A percentile compares a stretch with the other conserved stretches of the same genome.
Evolutionary conservation across 2,888 invertebrate species (phyloP).

Genomic region (Drosophila paranaensis): DNA sequence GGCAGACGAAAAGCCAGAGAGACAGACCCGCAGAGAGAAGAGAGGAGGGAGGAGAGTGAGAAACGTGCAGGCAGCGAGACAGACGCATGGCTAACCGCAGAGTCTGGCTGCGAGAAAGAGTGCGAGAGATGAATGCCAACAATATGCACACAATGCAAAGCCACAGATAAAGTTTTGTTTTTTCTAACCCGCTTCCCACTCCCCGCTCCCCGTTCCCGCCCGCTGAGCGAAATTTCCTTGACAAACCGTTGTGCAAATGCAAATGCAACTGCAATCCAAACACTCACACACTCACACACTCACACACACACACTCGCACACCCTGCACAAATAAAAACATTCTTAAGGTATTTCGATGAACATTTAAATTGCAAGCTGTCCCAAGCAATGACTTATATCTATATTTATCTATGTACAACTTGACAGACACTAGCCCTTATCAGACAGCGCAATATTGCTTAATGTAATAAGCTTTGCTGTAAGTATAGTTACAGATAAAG

Average conservation of each 20-base stretch:
- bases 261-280: constrained; percentile 39
- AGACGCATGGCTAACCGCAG: constrained; percentile 17
- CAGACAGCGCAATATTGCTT: constrained; percentile 1
- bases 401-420: background rate
- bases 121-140: constrained; percentile 45
- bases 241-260: constrained; percentile 46
- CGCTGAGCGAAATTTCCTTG: constrained; percentile 47
- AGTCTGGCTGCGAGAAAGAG: background rate
- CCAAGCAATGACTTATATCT: background rate
- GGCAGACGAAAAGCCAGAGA: constrained; percentile 30
- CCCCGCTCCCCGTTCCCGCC: no score
- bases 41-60: background rate
- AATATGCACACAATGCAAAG: constrained; percentile 72
- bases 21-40: constrained; percentile 16
- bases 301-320: constrained; percentile 1
- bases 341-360: constrained; percentile 53
- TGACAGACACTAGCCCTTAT: background rate
- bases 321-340: constrained; percentile 58
- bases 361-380: constrained; percentile 43
- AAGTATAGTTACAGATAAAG: background rate
- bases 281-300: constrained; percentile 5
- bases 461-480: background rate
- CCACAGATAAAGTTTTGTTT: constrained; percentile 70
- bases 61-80: constrained; percentile 4
- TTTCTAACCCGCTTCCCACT: constrained; percentile 8